Evolutionary conservation across 2,888 invertebrate species (phyloP).

Genomic region (Selenia dentaria): DNA sequence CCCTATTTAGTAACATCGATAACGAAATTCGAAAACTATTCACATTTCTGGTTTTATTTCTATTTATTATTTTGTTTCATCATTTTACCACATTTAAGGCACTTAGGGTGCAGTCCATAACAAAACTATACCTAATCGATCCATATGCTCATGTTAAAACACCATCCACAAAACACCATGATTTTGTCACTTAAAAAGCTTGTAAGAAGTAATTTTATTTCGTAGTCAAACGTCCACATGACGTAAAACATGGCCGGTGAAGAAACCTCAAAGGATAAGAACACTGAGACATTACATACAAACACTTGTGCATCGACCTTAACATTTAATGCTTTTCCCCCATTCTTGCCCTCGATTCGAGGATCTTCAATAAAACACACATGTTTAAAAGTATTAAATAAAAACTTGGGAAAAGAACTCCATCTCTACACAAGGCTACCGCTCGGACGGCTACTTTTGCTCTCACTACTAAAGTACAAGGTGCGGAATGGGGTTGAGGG

Average conservation of each 20-base stretch:
- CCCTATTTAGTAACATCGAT: too few relatives aligned
- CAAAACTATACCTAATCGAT: too few relatives aligned
- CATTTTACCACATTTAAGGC: too few relatives aligned
- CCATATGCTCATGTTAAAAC: too few relatives aligned
- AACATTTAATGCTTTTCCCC: conserved; percentile 21
- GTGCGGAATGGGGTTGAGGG: conserved; percentile 24
- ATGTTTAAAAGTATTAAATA: conserved; percentile 41
- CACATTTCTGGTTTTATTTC: too few relatives aligned
- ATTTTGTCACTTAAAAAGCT: too few relatives aligned
- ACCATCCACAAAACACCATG: too few relatives aligned
- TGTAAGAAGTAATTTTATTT: too few relatives aligned
- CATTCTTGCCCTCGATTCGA: conserved; percentile 22
- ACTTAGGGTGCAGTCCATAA: too few relatives aligned
- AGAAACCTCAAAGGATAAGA: neutral
- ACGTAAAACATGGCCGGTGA: neutral
- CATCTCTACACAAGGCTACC: conserved; percentile 7
- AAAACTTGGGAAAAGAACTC: conserved; percentile 38
- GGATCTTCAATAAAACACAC: conserved; percentile 41
- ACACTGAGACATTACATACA: conserved; percentile 9
- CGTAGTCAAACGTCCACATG: neutral
- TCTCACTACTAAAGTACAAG: conserved; percentile 25
- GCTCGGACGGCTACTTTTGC: conserved; percentile 9
- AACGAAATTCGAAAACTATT: too few relatives aligned
- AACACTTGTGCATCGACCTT: conserved; percentile 10
- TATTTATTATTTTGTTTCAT: too few relatives aligned